These are phyloP conservation scores for Enoplosus armatus DNA, from an alignment of 2,797 vertebrate genomes.

Conservation along the genomic window DNA sequence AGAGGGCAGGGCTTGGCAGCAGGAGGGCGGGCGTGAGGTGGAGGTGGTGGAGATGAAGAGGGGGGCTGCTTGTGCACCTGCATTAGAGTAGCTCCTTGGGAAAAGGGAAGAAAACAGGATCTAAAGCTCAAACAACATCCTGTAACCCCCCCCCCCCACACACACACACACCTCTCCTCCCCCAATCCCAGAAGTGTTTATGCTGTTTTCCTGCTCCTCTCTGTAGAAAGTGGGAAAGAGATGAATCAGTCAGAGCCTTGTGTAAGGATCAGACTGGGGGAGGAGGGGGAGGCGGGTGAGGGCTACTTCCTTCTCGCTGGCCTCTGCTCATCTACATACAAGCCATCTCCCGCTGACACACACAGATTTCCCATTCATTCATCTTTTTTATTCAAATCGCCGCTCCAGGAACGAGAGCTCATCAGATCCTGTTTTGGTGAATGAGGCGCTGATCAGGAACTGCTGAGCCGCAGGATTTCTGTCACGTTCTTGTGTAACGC, in stretches of 20 bases:
- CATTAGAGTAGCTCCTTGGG: constrained; percentile 65
- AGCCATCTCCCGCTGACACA: constrained; percentile 8
- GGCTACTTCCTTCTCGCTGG: constrained; percentile 38
- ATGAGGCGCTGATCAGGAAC: constrained; percentile 17
- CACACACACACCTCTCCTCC: not conserved
- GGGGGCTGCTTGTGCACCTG: constrained; percentile 74
- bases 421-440: constrained; percentile 45
- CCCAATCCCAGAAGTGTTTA: constrained; percentile 63
- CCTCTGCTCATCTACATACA: constrained; percentile 45
- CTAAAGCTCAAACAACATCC: constrained; percentile 83
- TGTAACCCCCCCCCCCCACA: constrained; percentile 43
- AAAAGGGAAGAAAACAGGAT: constrained; percentile 85
- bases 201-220: constrained; percentile 63
- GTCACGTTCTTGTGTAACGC: not conserved
- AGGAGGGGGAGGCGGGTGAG: not conserved
- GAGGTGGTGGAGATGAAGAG: not conserved
- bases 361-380: constrained; percentile 37
- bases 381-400: constrained; percentile 44
- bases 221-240: constrained; percentile 57
- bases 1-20: constrained; percentile 18
- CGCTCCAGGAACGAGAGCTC: not conserved
- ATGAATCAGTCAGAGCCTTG: constrained; percentile 64
- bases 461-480: constrained; percentile 23
- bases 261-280: not conserved
- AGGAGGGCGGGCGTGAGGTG: not conserved